These are phyloP conservation scores for Pipistrellus pipistrellus DNA, from an alignment of 2,797 vertebrate genomes.

Conservation along the genomic window DNA sequence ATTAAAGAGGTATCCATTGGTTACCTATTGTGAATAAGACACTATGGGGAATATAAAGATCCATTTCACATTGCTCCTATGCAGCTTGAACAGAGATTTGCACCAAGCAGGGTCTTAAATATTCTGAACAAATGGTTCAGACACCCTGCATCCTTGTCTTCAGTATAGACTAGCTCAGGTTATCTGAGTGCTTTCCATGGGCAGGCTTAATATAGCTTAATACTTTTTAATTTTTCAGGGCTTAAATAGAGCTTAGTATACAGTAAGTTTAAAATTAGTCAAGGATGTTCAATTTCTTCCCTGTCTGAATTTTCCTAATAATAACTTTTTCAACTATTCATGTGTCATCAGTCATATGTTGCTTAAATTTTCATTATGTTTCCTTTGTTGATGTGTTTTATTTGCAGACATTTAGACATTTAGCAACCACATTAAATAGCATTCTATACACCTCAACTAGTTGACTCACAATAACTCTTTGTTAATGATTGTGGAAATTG, in stretches of 20 bases:
- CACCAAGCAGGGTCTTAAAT: background rate
- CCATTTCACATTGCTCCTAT: background rate
- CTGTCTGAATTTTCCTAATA: constrained; percentile 46
- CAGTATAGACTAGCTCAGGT: background rate
- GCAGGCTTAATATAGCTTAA: background rate
- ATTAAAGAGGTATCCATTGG: constrained; percentile 5
- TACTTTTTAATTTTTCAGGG: background rate
- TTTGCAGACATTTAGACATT: background rate
- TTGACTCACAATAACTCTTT: background rate
- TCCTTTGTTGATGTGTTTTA: background rate
- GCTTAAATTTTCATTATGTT: constrained; percentile 30
- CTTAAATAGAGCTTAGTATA: constrained; percentile 6
- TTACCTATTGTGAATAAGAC: background rate
- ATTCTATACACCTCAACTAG: background rate
- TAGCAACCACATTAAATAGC: background rate
- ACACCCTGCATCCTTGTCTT: background rate
- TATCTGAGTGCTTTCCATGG: background rate
- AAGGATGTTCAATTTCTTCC: background rate
- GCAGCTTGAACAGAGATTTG: background rate
- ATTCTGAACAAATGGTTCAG: background rate
- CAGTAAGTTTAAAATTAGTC: background rate
- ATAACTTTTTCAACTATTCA: background rate
- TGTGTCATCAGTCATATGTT: background rate
- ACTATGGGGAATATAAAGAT: background rate
- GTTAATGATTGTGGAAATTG: background rate